These are phyloP conservation scores for Nasonia giraulti DNA, from an alignment of 1,140 invertebrate species.

Conservation along the genomic window DNA sequence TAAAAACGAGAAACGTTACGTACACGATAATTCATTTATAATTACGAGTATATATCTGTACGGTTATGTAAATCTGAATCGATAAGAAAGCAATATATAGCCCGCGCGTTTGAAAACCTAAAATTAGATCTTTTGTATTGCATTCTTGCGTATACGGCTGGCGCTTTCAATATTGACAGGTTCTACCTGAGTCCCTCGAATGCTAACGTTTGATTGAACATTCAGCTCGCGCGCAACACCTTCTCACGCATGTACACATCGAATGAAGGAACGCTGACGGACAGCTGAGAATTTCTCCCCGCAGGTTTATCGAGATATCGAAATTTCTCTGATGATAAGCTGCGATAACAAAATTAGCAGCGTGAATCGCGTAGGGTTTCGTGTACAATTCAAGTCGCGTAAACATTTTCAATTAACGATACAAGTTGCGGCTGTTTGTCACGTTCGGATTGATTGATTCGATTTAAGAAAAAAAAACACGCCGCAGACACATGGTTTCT, in stretches of 20 bases:
- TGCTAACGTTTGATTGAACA: slow-evolving; percentile 13
- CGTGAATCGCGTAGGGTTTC: too few species aligned
- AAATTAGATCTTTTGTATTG: slow-evolving; percentile 29
- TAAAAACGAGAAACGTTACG: too few species aligned
- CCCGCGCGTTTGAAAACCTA: background rate
- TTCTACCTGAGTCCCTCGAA: slow-evolving; percentile 7
- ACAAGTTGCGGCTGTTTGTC: too few species aligned
- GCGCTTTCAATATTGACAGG: slow-evolving; percentile 15
- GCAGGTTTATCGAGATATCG: too few species aligned
- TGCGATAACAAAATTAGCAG: too few species aligned
- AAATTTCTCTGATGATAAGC: too few species aligned
- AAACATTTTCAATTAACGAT: too few species aligned
- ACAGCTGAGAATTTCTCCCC: background rate
- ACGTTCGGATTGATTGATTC: too few species aligned
- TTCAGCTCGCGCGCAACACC: background rate
- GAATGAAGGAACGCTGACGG: background rate
- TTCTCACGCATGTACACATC: background rate
- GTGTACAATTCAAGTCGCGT: too few species aligned
- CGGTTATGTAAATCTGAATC: background rate
- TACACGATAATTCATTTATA: background rate
- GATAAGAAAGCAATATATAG: background rate
- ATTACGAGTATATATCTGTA: background rate
- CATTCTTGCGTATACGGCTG: background rate
- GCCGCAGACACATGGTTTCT: too few species aligned
- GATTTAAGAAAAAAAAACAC: too few species aligned